Evolutionary conservation across 2,797 vertebrate species (phyloP), one percentile per base, ranked within the genome.

Genomic region (Vespertilio murinus): DNA sequence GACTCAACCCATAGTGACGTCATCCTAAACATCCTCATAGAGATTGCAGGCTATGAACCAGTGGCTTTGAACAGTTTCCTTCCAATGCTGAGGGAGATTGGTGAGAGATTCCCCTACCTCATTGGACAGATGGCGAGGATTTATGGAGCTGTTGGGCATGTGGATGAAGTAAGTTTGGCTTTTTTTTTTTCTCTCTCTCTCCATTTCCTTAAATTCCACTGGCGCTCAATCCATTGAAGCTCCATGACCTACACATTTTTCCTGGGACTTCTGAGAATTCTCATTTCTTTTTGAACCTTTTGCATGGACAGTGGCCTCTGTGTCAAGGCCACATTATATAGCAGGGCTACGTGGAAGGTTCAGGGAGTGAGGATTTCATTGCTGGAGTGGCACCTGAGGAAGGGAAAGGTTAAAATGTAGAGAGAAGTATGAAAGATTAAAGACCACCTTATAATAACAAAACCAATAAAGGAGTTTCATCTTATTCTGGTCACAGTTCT

Each of bases 81-180:
- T 91, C 98, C 99, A 0, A 49, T 61, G 0, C 97, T 99, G 93
- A 99, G 98, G 86, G 98, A 98, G 90, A 94, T 98, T 47, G 98
- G 98, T 28, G 98, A 99, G 91, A 98, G 97, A 92, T 98, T 96
- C 54, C 98, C 99, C 38, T 96, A 94, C 90, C 96, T 99, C 69
- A 98, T 99, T 91, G 99, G 99, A 96, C 99, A 99, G 82, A 98
- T 98, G 33, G 98, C 99, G 22, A 99, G 99, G 98, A 99, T 99
- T 98, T 99, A 99, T 17, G 98, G 99, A 71, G 98, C 98, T n/a
- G 98, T 99, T 61, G 99, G 99, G 47, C 98, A 97, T 35, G 97
- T 98, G n/a, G 98, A 98, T 97, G 99, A 99, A 99, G 99, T 99
- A 97, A 96, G 98, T 96, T 84, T 47, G 64, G 2, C 5, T 45